These are phyloP conservation scores for Diplodus sargus DNA, from an alignment of 2,797 vertebrate species.

Conservation along the genomic window DNA sequence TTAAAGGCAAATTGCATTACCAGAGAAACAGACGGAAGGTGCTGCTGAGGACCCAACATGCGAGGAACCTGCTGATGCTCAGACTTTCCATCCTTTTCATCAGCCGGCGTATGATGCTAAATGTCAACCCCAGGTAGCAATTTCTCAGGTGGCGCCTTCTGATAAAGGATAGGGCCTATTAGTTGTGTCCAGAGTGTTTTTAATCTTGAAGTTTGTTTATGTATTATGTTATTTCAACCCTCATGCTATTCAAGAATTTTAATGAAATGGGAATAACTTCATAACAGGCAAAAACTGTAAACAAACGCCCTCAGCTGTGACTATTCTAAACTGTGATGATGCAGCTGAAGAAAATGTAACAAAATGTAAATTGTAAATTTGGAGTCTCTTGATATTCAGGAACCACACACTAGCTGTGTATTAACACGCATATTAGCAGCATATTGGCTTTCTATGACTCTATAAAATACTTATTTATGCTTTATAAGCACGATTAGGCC, in stretches of 20 bases:
- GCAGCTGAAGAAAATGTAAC: constrained; percentile 2
- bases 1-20: constrained; percentile 88
- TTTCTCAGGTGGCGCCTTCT: constrained; percentile 64
- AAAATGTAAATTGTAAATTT: background rate
- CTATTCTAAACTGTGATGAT: constrained; percentile 28
- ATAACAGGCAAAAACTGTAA: constrained; percentile 6
- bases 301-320: constrained; percentile 10
- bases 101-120: constrained; percentile 60
- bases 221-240: constrained; percentile 40
- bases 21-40: constrained; percentile 84
- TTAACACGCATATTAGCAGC: too few species aligned
- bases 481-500: too few species aligned
- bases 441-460: too few species aligned
- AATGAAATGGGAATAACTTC: constrained; percentile 20
- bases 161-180: constrained; percentile 56
- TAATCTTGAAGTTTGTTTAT: constrained; percentile 37
- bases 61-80: constrained; percentile 79
- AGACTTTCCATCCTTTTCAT: constrained; percentile 68
- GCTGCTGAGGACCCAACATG: constrained; percentile 75
- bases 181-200: constrained; percentile 48
- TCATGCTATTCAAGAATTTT: constrained; percentile 19
- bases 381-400: too few species aligned
- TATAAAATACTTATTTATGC: too few species aligned
- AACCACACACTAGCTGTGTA: too few species aligned
- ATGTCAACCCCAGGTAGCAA: constrained; percentile 75